A percentile compares a stretch with the other conserved stretches of the same genome.
These are phyloP conservation scores for Lysandra coridon DNA, from an alignment of 2,888 invertebrate genomes.

Conservation along the genomic window DNA sequence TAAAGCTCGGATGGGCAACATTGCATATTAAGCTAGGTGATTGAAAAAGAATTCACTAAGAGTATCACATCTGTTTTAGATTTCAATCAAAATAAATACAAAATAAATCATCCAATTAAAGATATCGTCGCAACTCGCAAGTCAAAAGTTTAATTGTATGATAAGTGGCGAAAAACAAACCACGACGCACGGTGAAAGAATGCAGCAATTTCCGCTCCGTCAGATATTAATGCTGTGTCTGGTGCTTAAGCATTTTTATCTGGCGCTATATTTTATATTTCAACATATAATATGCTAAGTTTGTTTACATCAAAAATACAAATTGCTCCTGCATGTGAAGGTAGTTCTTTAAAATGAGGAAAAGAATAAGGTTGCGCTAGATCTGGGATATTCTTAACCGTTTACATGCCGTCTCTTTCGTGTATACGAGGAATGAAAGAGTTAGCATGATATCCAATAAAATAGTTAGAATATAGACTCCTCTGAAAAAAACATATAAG, in stretches of 20 bases:
- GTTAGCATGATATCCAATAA: no score
- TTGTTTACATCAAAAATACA: slow-evolving; percentile 10
- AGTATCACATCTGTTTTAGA: no score
- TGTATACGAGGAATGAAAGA: no score
- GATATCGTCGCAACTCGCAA: slow-evolving; percentile 21
- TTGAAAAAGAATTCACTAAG: no score
- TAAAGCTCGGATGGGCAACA: no score
- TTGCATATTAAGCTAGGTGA: no score
- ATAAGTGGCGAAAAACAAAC: slow-evolving; percentile 26
- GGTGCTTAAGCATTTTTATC: slow-evolving; percentile 29
- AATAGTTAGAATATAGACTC: no score
- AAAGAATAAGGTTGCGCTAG: neutral
- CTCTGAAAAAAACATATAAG: no score
- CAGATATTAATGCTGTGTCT: slow-evolving; percentile 30
- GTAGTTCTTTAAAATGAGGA: neutral
- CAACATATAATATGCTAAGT: slow-evolving; percentile 1
- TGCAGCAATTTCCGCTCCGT: slow-evolving; percentile 30
- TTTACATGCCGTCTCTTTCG: neutral
- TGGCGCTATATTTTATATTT: slow-evolving; percentile 26
- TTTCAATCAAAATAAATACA: neutral
- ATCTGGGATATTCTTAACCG: neutral
- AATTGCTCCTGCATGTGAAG: slow-evolving; percentile 3
- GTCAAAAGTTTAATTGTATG: slow-evolving; percentile 23
- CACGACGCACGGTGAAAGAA: slow-evolving; percentile 45
- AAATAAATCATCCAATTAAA: neutral